Percentiles rank a stretch among this genome's conserved stretches.
Evolutionary conservation across 2,888 invertebrate species (phyloP).

Genomic region (Hemaris fuciformis): DNA sequence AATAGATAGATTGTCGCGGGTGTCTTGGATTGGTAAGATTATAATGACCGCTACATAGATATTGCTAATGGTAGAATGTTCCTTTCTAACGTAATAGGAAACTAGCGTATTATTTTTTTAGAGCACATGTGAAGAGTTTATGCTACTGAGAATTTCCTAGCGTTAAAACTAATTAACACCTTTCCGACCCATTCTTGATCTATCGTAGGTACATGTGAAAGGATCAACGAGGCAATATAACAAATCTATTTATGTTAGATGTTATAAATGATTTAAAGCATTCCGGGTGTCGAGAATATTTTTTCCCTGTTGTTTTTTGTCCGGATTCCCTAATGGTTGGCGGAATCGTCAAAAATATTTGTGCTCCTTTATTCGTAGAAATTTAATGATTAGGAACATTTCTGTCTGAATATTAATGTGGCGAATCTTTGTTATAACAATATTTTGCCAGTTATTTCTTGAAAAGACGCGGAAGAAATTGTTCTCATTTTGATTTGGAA

Average conservation of each 20-base stretch:
- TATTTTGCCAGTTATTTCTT: background rate
- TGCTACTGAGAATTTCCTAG: too few species aligned
- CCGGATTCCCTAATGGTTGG: background rate
- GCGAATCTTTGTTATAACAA: background rate
- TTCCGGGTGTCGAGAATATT: background rate
- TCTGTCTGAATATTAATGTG: background rate
- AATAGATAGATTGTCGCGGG: background rate
- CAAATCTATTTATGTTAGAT: too few species aligned
- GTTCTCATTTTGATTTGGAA: background rate
- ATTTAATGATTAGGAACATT: background rate
- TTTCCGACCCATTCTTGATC: too few species aligned
- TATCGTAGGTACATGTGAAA: too few species aligned
- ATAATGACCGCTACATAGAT: background rate
- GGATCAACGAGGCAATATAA: too few species aligned
- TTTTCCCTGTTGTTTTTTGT: background rate
- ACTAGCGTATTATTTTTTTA: too few species aligned
- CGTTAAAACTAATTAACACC: too few species aligned
- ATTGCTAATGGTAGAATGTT: too few species aligned
- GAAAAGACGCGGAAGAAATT: background rate
- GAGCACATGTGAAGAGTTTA: too few species aligned
- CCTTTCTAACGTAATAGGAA: too few species aligned
- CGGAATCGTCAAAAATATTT: constrained; percentile 24
- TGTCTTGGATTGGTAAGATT: background rate
- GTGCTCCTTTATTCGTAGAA: constrained; percentile 3
- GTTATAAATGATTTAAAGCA: background rate